phyloP scores from a whole-genome alignment of 2,888 invertebrate species.

The Homarus gammarus region DNA sequence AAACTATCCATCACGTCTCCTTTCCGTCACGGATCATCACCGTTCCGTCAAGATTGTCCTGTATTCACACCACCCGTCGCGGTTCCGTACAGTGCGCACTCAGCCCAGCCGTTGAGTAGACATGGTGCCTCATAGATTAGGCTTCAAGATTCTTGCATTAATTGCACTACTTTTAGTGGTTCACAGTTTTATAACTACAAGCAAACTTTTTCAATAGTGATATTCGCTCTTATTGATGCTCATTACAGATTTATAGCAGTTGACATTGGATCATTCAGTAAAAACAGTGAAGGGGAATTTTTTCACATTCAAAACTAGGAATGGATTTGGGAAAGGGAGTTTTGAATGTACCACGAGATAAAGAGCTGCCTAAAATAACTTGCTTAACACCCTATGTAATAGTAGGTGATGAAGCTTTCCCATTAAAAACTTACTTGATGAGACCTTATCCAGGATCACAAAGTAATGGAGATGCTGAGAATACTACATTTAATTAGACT shows the following conservation, averaged over 20 bases:
- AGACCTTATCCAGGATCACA: too few species aligned
- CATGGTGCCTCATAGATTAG: too few species aligned
- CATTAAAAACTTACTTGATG: neutral
- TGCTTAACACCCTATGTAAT: conserved; percentile 30
- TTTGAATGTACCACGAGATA: conserved; percentile 11
- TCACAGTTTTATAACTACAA: conserved; percentile 41
- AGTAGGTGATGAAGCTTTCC: conserved; percentile 38
- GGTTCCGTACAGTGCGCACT: too few species aligned
- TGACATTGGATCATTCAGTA: conserved; percentile 14
- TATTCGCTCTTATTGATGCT: conserved; percentile 14
- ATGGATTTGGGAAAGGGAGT: conserved; percentile 17
- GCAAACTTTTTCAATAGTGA: conserved; percentile 20
- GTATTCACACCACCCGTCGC: too few species aligned
- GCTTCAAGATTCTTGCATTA: too few species aligned
- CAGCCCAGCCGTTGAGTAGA: too few species aligned
- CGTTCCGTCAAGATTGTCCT: too few species aligned
- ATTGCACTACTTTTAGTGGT: too few species aligned
- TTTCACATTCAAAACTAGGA: conserved; percentile 35
- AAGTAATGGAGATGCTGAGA: too few species aligned
- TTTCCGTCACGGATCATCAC: too few species aligned
- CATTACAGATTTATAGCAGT: conserved; percentile 33
- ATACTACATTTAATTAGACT: neutral
- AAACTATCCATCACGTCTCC: too few species aligned
- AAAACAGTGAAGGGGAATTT: conserved; percentile 43
- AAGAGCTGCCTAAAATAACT: conserved; percentile 31